These are phyloP conservation scores for Pionites leucogaster DNA, from an alignment of 2,113 vertebrate genomes.

Conservation along the genomic window DNA sequence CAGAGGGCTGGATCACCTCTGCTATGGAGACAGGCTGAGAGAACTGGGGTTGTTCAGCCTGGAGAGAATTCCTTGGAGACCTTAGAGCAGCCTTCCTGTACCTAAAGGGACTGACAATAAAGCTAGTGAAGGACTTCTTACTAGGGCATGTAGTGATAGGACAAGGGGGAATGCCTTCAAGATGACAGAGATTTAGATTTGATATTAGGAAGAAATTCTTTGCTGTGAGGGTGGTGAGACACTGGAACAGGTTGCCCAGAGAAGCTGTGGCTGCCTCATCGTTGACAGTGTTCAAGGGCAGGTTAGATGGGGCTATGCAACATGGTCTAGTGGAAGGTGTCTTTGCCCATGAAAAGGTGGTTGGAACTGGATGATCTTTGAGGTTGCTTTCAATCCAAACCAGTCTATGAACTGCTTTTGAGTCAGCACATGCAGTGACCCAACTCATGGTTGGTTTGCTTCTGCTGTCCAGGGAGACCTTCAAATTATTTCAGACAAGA, in stretches of 20 bases:
- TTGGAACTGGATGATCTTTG: background rate
- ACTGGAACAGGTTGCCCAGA: background rate
- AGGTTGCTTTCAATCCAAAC: background rate
- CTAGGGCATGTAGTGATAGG: background rate
- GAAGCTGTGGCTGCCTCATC: background rate
- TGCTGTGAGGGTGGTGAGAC: background rate
- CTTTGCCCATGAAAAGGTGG: background rate
- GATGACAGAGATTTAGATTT: background rate
- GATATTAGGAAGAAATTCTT: background rate
- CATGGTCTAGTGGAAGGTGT: background rate
- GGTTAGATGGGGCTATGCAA: background rate
- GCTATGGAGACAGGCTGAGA: background rate
- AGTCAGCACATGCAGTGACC: background rate
- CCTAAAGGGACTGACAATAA: background rate
- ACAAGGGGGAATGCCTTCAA: background rate
- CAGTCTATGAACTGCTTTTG: background rate
- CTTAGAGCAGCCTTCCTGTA: background rate
- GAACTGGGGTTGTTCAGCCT: background rate
- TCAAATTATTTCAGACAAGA: background rate
- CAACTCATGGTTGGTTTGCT: background rate
- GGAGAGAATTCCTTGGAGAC: background rate
- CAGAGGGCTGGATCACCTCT: background rate
- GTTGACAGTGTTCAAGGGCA: background rate
- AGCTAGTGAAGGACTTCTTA: background rate
- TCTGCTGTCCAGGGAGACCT: background rate